A percentile compares a stretch with the other conserved stretches of the same genome.
Conservation (phyloP, 2,888 invertebrate genomes). For the Rhodophaea formosa region DNA sequence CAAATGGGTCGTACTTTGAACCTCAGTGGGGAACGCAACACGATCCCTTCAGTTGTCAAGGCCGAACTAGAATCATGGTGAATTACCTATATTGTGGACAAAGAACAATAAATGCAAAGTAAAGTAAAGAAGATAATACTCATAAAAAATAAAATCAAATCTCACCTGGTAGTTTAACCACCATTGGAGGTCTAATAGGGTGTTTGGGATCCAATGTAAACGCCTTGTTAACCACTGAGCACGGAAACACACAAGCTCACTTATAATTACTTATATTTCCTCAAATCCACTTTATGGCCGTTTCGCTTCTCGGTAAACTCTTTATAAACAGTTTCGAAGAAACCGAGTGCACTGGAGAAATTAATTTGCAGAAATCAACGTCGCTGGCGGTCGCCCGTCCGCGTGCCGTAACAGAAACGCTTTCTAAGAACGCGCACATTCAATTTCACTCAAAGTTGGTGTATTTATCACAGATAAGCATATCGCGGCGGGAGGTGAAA, state of each 20-base stretch:
- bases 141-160: constrained; percentile 16
- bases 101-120: background rate
- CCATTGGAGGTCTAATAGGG: constrained; percentile 74
- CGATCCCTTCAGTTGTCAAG: background rate
- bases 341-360: constrained; percentile 73
- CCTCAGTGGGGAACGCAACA: too few species aligned
- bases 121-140: background rate
- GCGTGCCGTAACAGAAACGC: constrained; percentile 62
- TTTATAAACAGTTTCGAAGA: constrained; percentile 77
- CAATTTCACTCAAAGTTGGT: constrained; percentile 70
- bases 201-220: constrained; percentile 80
- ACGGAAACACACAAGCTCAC: constrained; percentile 75
- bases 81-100: background rate
- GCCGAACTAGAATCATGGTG: background rate
- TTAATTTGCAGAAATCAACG: constrained; percentile 75
- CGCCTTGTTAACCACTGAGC: constrained; percentile 64
- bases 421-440: constrained; percentile 74
- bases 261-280: constrained; percentile 75
- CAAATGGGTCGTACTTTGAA: background rate
- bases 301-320: constrained; percentile 77
- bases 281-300: constrained; percentile 78
- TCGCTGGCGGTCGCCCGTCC: constrained; percentile 56
- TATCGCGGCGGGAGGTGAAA: constrained; percentile 75
- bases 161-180: constrained; percentile 79
- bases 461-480: constrained; percentile 73